These are phyloP conservation scores for Plebejus melissa DNA, from an alignment of 2,888 invertebrate species.

Conservation along the genomic window DNA sequence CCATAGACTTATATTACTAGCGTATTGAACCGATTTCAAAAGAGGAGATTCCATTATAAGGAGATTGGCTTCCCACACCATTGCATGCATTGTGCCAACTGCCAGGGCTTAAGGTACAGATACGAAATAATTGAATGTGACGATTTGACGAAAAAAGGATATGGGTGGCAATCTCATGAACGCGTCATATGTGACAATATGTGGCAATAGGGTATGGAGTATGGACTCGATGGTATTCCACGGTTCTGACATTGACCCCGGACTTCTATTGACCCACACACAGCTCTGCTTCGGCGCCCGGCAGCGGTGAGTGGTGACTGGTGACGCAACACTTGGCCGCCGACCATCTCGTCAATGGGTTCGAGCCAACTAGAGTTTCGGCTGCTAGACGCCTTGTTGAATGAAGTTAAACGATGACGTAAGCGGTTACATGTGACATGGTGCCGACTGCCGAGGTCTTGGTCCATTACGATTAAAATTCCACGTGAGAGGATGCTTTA, in stretches of 20 bases:
- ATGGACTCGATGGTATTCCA: background rate
- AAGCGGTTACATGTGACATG: background rate
- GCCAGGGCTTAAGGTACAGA: too few relatives aligned
- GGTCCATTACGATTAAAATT: constrained; percentile 1
- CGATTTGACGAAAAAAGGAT: too few relatives aligned
- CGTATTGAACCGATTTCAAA: background rate
- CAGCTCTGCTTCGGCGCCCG: background rate
- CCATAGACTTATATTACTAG: too few relatives aligned
- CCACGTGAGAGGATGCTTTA: background rate
- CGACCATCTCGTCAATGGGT: constrained; percentile 6
- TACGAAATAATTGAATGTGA: too few relatives aligned
- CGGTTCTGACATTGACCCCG: constrained; percentile 1
- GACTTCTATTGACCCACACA: constrained; percentile 4
- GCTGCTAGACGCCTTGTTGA: background rate
- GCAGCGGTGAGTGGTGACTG: background rate
- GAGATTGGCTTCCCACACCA: too few relatives aligned
- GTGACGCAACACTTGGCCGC: background rate
- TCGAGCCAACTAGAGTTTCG: background rate
- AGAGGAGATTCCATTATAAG: background rate
- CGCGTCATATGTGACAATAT: background rate
- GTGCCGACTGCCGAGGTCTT: background rate
- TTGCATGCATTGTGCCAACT: too few relatives aligned
- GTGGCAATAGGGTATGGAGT: background rate
- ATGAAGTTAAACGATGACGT: constrained; percentile 1
- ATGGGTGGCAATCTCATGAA: background rate